Conservation (phyloP, 2,888 invertebrate genomes). For the Thysanoteuthis rhombus region DNA sequence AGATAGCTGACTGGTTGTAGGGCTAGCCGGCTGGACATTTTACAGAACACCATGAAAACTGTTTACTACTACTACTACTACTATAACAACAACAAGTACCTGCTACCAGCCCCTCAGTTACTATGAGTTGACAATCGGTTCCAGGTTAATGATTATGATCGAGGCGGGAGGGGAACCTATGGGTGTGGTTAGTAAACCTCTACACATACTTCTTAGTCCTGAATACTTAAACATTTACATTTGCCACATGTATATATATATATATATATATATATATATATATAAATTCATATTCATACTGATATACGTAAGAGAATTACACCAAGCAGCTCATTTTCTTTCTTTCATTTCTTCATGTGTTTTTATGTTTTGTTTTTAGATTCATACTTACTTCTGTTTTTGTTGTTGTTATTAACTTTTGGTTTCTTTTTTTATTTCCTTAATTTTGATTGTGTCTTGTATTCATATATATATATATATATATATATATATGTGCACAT, state of each 20-base stretch:
- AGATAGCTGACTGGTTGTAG: not conserved
- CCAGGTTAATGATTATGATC: not conserved
- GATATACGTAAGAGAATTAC: too few relatives aligned
- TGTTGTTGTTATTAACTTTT: not conserved
- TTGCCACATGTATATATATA: not conserved
- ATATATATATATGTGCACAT: too few relatives aligned
- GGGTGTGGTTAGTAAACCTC: constrained; percentile 12
- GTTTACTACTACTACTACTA: not conserved
- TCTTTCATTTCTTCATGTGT: not conserved
- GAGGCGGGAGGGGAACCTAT: not conserved
- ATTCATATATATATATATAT: too few relatives aligned
- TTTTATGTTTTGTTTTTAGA: not conserved
- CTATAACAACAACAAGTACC: not conserved
- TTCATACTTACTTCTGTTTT: not conserved
- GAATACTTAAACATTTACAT: not conserved
- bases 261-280: not conserved
- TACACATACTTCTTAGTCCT: not conserved
- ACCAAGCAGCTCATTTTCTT: not conserved
- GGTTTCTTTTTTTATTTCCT: too few relatives aligned
- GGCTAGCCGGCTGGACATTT: not conserved
- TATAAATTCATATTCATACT: too few relatives aligned
- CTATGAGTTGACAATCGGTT: not conserved
- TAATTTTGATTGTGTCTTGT: too few relatives aligned
- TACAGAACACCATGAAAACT: not conserved
- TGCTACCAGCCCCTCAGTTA: not conserved